A percentile compares a stretch with the other conserved stretches of the same genome.
These are phyloP conservation scores for Osmerus eperlanus DNA, from an alignment of 2,113 vertebrate species.

Conservation along the genomic window DNA sequence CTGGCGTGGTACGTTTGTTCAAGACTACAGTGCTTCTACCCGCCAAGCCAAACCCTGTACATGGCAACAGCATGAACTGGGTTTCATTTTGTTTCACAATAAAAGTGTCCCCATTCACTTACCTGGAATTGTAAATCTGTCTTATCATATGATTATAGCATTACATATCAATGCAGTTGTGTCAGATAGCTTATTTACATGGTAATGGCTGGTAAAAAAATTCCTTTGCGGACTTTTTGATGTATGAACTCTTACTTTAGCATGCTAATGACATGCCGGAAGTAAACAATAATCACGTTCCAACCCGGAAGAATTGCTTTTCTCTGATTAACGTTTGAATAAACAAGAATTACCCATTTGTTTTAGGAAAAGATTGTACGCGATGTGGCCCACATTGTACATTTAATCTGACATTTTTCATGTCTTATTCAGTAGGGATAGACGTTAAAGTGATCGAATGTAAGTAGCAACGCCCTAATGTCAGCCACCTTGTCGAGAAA, in stretches of 20 bases:
- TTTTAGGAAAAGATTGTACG: constrained; percentile 29
- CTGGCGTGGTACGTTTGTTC: too few species aligned
- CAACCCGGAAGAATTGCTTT: constrained; percentile 68
- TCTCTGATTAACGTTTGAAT: constrained; percentile 68
- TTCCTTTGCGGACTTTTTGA: too few species aligned
- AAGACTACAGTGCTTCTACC: too few species aligned
- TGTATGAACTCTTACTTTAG: constrained; percentile 50
- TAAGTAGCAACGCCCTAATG: constrained; percentile 62
- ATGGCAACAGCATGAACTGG: background rate
- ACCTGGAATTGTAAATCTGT: background rate
- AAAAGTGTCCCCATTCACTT: background rate
- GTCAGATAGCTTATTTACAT: background rate
- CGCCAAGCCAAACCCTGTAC: too few species aligned
- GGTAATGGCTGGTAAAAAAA: background rate
- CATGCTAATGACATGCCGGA: constrained; percentile 51
- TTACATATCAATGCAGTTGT: background rate
- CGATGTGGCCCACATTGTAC: constrained; percentile 26
- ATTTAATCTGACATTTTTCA: background rate
- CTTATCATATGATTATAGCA: background rate
- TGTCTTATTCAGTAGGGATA: constrained; percentile 22
- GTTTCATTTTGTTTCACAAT: background rate
- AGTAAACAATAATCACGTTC: constrained; percentile 71
- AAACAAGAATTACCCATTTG: constrained; percentile 61
- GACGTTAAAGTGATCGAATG: constrained; percentile 30
- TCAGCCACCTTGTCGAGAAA: constrained; percentile 44